Conservation (phyloP, 2,113 vertebrate genomes). For the Vireo altiloquus region DNA sequence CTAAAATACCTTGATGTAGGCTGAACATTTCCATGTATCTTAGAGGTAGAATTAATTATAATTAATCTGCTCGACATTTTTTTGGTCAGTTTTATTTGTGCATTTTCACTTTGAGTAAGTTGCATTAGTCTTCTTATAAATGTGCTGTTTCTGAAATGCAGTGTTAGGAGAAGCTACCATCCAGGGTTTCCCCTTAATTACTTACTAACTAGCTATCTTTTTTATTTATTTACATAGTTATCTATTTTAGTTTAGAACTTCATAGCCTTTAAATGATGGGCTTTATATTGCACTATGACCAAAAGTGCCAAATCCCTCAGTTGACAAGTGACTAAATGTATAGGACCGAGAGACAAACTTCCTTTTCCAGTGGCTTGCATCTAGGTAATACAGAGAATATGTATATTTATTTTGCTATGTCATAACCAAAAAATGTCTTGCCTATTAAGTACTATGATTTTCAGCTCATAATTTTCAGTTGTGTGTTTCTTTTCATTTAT, state of each 20-base stretch:
- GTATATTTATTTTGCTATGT: background rate
- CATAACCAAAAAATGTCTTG: background rate
- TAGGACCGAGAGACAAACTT: background rate
- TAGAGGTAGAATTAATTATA: background rate
- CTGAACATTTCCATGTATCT: background rate
- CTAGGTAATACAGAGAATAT: background rate
- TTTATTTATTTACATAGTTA: background rate
- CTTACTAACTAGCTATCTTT: background rate
- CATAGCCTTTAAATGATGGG: background rate
- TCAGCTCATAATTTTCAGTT: background rate
- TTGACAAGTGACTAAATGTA: background rate
- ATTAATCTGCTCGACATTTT: background rate
- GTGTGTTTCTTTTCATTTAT: background rate
- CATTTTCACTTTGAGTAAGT: background rate
- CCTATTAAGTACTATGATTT: background rate
- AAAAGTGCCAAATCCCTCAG: background rate
- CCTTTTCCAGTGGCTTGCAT: background rate
- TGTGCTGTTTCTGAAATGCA: background rate
- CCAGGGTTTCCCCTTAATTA: background rate
- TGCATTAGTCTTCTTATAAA: background rate
- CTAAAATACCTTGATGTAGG: background rate
- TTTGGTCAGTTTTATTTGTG: background rate
- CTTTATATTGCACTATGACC: background rate
- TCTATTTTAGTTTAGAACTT: background rate
- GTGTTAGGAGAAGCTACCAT: background rate